Evolutionary conservation across 2,888 invertebrate species (phyloP), one percentile per base, ranked within the genome.

Genomic region (Halictus ligatus): DNA sequence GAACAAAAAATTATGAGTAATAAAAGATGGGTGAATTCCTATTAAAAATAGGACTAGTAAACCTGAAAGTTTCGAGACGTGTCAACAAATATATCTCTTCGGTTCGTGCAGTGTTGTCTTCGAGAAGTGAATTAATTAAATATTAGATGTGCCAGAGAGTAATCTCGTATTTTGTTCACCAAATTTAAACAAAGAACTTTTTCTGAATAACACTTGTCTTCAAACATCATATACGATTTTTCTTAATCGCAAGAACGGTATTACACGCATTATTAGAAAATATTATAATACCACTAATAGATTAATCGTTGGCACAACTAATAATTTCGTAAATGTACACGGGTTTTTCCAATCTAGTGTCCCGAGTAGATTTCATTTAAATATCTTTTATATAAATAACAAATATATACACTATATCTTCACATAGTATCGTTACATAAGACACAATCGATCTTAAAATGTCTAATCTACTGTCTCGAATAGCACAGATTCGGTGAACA

Each of bases 321-420:
- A 35, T 67, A 67, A 67, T 67, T 18, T 35, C 7, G 35, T 35
- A 67, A 15, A 29, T 29, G 13, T 67, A 35, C 35, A 67, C 25
- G 15, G 64, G 6, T 67, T 15, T 15, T 29, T 35, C 35, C 35
- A 18, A 60, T 25, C 60, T 12, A 60, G 4, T 4, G 60, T 64
- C 25, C 29, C 25, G 25, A 13, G 25, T 15, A 29, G 13, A 13
- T 64, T 64, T 29, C 60, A 64, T 46, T 78, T 54, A 78, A 69
- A 78, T 78, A 78, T 54, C 35, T 69, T 50, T 69, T 69, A 69
- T 48, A 78, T 50, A 25, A 50, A 69, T 67, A 79, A 60, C 72
- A 73, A 46, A 69, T 75, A 64, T 25, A 74, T 67, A 67, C 35
- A 67, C 35, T 29, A 13, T 67, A 67, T 35, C 29, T 67, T 35